phyloP scores from a whole-genome alignment of 2,797 vertebrate species.

The Crenichthys baileyi region DNA sequence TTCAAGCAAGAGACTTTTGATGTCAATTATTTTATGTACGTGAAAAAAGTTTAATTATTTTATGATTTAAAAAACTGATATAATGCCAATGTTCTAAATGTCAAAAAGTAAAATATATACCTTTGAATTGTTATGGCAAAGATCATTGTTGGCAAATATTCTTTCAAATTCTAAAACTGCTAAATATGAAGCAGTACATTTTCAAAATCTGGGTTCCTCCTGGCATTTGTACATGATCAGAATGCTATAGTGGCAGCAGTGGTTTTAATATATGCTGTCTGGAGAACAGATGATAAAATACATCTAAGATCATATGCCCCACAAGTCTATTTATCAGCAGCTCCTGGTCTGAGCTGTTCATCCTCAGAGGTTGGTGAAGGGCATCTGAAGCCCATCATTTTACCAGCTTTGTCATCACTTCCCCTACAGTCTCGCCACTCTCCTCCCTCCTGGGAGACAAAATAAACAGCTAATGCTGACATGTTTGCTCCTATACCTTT shows the following conservation, averaged over 20 bases:
- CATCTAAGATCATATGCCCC: constrained; percentile 33
- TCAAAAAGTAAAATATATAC: background rate
- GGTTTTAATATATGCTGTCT: constrained; percentile 38
- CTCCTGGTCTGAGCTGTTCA: constrained; percentile 44
- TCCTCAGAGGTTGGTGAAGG: constrained; percentile 68
- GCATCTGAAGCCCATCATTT: constrained; percentile 60
- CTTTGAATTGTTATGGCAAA: background rate
- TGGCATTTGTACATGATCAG: constrained; percentile 7
- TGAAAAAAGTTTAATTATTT: background rate
- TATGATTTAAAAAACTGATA: background rate
- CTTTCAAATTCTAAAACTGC: background rate
- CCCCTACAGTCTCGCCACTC: constrained; percentile 10
- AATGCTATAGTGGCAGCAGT: background rate
- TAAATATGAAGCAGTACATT: background rate
- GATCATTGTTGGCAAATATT: background rate
- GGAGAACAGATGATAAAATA: constrained; percentile 49
- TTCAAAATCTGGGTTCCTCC: background rate
- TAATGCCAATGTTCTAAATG: background rate
- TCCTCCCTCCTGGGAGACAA: constrained; percentile 3
- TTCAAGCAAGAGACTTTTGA: background rate
- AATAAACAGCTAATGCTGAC: constrained; percentile 40
- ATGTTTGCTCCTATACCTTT: constrained; percentile 16
- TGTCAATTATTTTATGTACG: background rate
- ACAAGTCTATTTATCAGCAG: constrained; percentile 56
- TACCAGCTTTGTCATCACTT: constrained; percentile 45